Evolutionary conservation across 2,888 invertebrate species (phyloP).

Genomic region (Himalopsyche anomala): DNA sequence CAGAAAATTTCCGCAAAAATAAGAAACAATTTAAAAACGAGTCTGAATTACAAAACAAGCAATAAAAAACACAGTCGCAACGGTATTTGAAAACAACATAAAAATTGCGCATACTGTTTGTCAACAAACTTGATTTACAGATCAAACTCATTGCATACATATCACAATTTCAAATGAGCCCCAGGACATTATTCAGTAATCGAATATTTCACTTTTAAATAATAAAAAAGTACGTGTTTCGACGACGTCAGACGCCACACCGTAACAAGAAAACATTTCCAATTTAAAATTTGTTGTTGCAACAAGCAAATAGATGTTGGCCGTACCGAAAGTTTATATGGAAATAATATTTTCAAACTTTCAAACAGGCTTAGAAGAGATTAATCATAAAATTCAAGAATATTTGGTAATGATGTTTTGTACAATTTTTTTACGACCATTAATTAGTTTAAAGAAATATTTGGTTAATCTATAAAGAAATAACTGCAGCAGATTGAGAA

Average conservation of each 20-base stretch:
- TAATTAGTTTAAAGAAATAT: no score
- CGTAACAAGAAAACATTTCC: background rate
- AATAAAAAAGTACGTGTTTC: background rate
- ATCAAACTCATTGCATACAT: background rate
- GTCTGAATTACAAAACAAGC: background rate
- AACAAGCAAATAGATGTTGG: background rate
- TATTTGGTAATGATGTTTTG: no score
- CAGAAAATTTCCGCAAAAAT: no score
- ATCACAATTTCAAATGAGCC: conserved; percentile 28
- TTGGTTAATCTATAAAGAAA: no score
- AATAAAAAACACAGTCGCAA: background rate
- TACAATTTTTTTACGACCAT: no score
- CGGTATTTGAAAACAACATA: background rate
- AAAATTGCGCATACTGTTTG: conserved; percentile 4
- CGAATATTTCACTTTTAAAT: conserved; percentile 4
- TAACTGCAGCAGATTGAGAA: no score
- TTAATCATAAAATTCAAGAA: no score
- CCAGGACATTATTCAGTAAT: background rate
- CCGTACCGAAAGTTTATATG: no score
- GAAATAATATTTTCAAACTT: no score
- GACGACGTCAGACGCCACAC: background rate
- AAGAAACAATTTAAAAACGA: background rate
- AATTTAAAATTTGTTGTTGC: background rate
- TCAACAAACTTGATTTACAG: conserved; percentile 10
- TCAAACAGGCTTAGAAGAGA: no score